Evolutionary conservation across 2,113 vertebrate species (phyloP).

Genomic region (Marmota flaviventris): DNA sequence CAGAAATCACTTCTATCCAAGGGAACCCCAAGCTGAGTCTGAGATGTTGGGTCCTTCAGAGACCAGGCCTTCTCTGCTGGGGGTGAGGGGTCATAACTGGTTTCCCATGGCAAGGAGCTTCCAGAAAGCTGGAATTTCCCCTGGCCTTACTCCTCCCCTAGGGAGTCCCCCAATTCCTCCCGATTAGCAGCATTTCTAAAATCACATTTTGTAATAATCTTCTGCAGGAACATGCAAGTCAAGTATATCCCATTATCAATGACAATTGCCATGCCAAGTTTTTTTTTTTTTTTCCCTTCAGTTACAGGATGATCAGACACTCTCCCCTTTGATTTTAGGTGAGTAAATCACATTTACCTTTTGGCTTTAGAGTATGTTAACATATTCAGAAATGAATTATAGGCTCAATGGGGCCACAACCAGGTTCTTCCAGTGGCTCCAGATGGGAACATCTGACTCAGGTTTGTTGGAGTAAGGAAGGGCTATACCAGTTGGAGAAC

Average conservation of each 20-base stretch:
- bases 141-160: neutral
- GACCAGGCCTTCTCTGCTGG: neutral
- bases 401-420: neutral
- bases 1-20: neutral
- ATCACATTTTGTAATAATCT: slow-evolving; percentile 54
- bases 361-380: slow-evolving; percentile 37
- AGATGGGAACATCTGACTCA: slow-evolving; percentile 9
- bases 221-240: neutral
- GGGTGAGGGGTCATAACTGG: neutral
- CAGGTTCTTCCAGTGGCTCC: slow-evolving; percentile 35
- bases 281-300: neutral
- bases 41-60: neutral
- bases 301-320: slow-evolving; percentile 7
- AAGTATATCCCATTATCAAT: slow-evolving; percentile 32
- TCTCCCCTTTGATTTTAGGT: slow-evolving; percentile 75
- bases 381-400: slow-evolving; percentile 15
- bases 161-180: neutral
- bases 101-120: neutral
- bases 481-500: neutral
- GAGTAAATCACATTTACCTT: slow-evolving; percentile 48
- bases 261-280: slow-evolving; percentile 46
- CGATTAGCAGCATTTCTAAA: slow-evolving; percentile 66
- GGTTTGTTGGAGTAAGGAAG: neutral
- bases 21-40: neutral
- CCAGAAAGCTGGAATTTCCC: neutral